Evolutionary conservation across 2,113 vertebrate genomes (phyloP).

Genomic region (Gymnocephalus cernua): DNA sequence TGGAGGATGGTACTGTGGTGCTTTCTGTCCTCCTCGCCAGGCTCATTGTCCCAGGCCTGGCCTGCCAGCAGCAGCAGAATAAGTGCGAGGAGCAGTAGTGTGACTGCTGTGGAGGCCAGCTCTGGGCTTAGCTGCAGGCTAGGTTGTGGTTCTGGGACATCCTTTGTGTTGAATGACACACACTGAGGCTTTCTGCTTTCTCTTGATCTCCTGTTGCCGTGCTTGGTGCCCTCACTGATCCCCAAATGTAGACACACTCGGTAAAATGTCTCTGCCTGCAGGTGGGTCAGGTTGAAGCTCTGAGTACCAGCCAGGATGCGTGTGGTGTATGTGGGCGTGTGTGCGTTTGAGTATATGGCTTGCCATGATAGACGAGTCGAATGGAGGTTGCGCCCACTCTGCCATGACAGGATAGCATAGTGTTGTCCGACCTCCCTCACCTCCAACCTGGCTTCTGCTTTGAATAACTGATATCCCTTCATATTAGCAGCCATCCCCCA

Average conservation of each 20-base stretch:
- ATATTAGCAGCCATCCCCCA: constrained; percentile 41
- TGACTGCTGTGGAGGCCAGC: constrained; percentile 78
- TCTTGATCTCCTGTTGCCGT: constrained; percentile 86
- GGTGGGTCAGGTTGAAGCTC: constrained; percentile 92
- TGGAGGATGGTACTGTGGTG: constrained; percentile 52
- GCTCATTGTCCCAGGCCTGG: constrained; percentile 62
- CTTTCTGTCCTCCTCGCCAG: constrained; percentile 56
- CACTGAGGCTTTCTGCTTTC: constrained; percentile 78
- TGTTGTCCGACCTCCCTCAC: constrained; percentile 86
- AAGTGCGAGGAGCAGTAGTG: constrained; percentile 83
- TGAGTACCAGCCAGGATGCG: constrained; percentile 90
- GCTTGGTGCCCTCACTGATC: constrained; percentile 78
- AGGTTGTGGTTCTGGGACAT: constrained; percentile 42
- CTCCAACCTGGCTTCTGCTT: constrained; percentile 67
- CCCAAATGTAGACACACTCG: constrained; percentile 90
- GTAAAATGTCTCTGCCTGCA: constrained; percentile 91
- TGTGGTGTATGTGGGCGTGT: constrained; percentile 77
- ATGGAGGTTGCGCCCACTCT: constrained; percentile 85
- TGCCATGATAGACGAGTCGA: constrained; percentile 93
- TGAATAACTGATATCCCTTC: constrained; percentile 44
- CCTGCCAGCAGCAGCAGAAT: constrained; percentile 84
- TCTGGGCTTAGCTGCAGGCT: constrained; percentile 62
- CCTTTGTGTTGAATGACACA: constrained; percentile 71
- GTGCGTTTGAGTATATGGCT: constrained; percentile 65
- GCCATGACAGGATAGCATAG: constrained; percentile 89